A percentile compares a stretch with the other conserved stretches of the same genome.
Conservation (phyloP, 2,113 vertebrate genomes). For the Dermatemys mawii region DNA sequence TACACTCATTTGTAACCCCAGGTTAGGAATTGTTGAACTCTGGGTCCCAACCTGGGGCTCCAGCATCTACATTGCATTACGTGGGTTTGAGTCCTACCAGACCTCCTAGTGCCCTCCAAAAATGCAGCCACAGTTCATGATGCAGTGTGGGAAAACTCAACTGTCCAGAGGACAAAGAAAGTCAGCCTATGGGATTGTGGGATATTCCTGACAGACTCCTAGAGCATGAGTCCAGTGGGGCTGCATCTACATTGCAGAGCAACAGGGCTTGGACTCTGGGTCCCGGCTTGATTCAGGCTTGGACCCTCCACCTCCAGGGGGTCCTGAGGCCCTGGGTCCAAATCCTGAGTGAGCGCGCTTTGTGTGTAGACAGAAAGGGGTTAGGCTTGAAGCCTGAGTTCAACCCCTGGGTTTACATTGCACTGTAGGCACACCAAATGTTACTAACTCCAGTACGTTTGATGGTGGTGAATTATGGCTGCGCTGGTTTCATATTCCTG, state of each 20-base stretch:
- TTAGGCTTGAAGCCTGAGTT: not conserved
- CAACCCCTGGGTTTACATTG: not conserved
- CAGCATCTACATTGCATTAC: not conserved
- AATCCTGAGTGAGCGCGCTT: not conserved
- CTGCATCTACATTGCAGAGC: not conserved
- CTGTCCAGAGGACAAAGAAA: not conserved
- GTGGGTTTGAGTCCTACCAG: not conserved
- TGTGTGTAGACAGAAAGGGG: not conserved
- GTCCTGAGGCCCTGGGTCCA: not conserved
- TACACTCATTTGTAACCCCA: not conserved
- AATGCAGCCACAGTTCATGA: not conserved
- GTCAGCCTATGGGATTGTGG: not conserved
- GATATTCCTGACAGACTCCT: not conserved
- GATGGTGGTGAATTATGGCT: not conserved
- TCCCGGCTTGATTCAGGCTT: not conserved
- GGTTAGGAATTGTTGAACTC: not conserved
- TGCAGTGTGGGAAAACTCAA: not conserved
- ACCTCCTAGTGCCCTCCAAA: not conserved
- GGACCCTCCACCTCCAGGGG: not conserved
- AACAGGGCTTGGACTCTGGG: not conserved
- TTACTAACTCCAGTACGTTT: not conserved
- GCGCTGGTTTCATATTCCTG: fast-evolving
- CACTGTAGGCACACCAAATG: not conserved
- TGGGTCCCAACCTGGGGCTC: not conserved
- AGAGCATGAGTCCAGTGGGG: not conserved